Conservation (phyloP, 1,140 invertebrate genomes). For the Pachypeltis micranthus region DNA sequence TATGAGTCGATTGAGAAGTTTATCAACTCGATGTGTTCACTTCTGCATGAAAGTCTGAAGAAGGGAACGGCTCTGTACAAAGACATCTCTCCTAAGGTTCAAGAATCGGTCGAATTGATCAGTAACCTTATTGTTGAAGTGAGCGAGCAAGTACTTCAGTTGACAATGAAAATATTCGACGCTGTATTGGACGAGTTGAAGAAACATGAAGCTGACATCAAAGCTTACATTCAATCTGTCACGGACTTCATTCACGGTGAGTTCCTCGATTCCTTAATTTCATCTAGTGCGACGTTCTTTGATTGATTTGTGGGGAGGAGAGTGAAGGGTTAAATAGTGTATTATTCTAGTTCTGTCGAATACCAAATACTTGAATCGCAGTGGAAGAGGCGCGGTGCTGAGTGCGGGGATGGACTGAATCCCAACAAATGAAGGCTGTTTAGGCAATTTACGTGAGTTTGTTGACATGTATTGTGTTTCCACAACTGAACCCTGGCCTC, state of each 20-base stretch:
- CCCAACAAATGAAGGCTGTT: no score
- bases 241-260: conserved; percentile 42
- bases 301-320: no score
- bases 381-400: no score
- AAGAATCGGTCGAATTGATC: conserved; percentile 41
- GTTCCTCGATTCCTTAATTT: no score
- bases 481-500: no score
- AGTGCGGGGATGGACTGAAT: no score
- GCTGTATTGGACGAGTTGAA: conserved; percentile 25
- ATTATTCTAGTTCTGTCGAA: no score
- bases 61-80: conserved; percentile 35
- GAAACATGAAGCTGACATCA: conserved; percentile 49
- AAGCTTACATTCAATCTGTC: conserved; percentile 44
- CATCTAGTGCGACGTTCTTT: no score
- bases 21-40: conserved; percentile 28
- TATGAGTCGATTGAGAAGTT: conserved; percentile 16
- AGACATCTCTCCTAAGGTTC: conserved; percentile 43
- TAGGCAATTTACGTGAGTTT: no score
- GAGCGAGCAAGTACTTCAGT: conserved; percentile 38
- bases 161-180: conserved; percentile 37
- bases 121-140: conserved; percentile 34
- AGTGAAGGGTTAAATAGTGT: no score
- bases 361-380: no score
- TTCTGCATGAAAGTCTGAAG: conserved; percentile 24
- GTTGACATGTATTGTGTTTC: no score